Base-by-base conservation (phyloP, 2,797 vertebrate species). In the Muscicapa striata region DNA sequence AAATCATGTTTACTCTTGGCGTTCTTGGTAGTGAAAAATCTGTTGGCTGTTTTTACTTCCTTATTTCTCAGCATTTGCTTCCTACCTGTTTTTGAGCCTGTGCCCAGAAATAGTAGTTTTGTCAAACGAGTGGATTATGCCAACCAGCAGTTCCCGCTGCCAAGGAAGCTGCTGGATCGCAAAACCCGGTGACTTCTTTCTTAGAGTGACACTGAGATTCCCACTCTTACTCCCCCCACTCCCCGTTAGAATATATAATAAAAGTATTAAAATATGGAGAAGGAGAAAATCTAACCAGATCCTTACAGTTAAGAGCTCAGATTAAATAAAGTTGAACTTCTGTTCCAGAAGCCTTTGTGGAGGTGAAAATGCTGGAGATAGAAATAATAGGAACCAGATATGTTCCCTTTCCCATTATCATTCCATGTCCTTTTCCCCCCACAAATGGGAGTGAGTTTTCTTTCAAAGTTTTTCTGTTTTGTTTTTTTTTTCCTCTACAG, bases 71-170 rank as follows among this genome's bases (percentile, higher is more conserved):
- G 97, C 97, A 96, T 98, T 98, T 98, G 97, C 98, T 98, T 98
- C 98, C 98, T 98, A 98, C 98, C 98, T 98, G 98, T 97, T 98
- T 98, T 98, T 98, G 98, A 98, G 97, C 72, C 84, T 16, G 95
- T 98, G 98, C 98, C 98, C 98, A 98, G 98, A 98, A 98, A 98
- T 98, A 98, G 98, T 98, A 98, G 98, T 98, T 98, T 98, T 98
- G 97, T 98, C 98, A 98, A 98, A 97, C 45, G 97, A 97, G 97
- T 95, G 90, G 96, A 97, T 97, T 96, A 97, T 98, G 98, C 98
- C 98, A 98, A 97, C 97, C 97, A 97, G 98, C 97, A 97, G 94
- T 89, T 93, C 87, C 87, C 69, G 89, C 96, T 98, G 98, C 98
- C 98, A 98, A 98, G 94, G 97, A 97, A 98, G 97, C 98, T 97